Conservation (phyloP, 2,113 vertebrate species). For the Arothron firmamentum region DNA sequence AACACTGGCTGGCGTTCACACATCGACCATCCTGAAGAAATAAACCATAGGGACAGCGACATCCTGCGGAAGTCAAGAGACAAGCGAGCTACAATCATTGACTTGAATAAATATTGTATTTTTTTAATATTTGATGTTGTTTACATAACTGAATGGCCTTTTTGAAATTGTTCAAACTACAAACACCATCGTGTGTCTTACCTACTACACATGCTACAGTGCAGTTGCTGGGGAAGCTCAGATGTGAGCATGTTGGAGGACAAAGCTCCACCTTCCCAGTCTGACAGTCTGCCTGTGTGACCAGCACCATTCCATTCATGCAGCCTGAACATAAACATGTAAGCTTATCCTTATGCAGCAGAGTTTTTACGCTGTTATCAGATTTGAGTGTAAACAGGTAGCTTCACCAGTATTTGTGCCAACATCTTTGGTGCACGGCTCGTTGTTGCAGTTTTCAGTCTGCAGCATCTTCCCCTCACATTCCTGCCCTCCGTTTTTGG, state of each 20-base stretch:
- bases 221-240: conserved; percentile 71
- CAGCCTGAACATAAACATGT: conserved; percentile 69
- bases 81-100: background rate
- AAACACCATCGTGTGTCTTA: conserved; percentile 31
- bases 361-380: background rate
- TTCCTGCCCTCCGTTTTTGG: conserved; percentile 81
- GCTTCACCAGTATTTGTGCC: conserved; percentile 62
- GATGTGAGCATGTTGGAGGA: conserved; percentile 76
- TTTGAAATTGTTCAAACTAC: background rate
- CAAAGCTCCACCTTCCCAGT: conserved; percentile 67
- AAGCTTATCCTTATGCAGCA: background rate
- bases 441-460: conserved; percentile 77
- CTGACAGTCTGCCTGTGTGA: conserved; percentile 73
- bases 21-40: conserved; percentile 76
- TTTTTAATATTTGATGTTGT: too few relatives aligned
- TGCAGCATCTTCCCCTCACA: conserved; percentile 79
- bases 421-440: conserved; percentile 68
- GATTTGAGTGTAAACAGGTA: background rate
- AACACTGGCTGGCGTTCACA: conserved; percentile 77
- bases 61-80: conserved; percentile 68
- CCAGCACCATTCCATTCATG: conserved; percentile 65
- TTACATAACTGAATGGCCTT: background rate
- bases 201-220: conserved; percentile 73
- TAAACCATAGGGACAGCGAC: conserved; percentile 77
- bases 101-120: too few relatives aligned